Evolutionary conservation across 1,140 invertebrate genomes (phyloP).

Genomic region (Drosophila insularis): DNA sequence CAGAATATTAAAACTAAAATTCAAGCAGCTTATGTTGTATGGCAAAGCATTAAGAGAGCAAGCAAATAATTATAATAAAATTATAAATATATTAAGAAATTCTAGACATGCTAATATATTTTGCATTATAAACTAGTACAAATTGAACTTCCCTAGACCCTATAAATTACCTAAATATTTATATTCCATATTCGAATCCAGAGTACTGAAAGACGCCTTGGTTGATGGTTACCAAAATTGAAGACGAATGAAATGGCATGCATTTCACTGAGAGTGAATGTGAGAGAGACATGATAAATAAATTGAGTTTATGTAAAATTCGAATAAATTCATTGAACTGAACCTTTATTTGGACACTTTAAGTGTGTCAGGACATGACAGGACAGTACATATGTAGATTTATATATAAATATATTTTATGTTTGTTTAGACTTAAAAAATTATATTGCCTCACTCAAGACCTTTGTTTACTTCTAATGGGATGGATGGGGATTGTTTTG

Average conservation of each 20-base stretch:
- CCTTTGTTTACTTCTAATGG: constrained; percentile 33
- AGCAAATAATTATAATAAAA: too few relatives aligned
- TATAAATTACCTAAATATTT: too few relatives aligned
- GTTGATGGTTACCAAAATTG: neutral
- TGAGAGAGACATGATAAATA: neutral
- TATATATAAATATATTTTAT: constrained; percentile 2
- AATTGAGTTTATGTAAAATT: neutral
- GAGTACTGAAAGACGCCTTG: neutral
- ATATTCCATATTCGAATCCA: too few relatives aligned
- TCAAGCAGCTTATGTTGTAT: too few relatives aligned
- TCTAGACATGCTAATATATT: too few relatives aligned
- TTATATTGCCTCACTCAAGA: constrained; percentile 61
- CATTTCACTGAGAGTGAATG: neutral
- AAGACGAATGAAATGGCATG: neutral
- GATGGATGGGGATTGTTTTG: neutral
- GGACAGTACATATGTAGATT: constrained; percentile 38
- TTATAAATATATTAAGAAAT: too few relatives aligned
- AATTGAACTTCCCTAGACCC: too few relatives aligned
- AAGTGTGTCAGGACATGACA: too few relatives aligned
- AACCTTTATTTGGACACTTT: constrained; percentile 50
- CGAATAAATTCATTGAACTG: constrained; percentile 13
- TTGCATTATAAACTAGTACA: too few relatives aligned
- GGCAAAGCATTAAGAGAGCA: too few relatives aligned
- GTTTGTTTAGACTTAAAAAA: constrained; percentile 20
- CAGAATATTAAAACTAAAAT: too few relatives aligned